These are phyloP conservation scores for Neoarius graeffei DNA, from an alignment of 2,113 vertebrate species.

Conservation along the genomic window DNA sequence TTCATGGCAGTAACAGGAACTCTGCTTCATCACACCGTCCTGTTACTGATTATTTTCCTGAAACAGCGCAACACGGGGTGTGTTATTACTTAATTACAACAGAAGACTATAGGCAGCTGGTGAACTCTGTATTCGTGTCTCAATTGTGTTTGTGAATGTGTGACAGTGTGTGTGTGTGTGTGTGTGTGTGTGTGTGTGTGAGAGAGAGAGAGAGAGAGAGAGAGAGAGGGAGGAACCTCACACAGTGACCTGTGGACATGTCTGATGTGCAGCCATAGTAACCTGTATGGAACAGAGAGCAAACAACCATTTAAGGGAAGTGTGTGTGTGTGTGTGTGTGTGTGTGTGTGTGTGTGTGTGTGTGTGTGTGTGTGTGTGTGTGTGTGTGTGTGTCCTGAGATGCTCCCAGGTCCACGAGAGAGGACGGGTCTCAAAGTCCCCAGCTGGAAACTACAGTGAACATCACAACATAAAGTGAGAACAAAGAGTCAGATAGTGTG, in stretches of 20 bases:
- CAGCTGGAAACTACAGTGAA: background rate
- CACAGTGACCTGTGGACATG: conserved; percentile 40
- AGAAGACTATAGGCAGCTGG: background rate
- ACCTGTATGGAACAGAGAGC: conserved; percentile 30
- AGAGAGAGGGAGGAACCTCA: background rate
- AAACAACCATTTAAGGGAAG: conserved; percentile 36
- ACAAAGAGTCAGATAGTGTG: background rate
- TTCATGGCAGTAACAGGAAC: background rate
- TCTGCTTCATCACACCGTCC: background rate
- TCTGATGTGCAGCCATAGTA: conserved; percentile 45
- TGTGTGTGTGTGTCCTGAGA: conserved; percentile 14
- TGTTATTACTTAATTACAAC: background rate
- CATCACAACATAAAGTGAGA: background rate
- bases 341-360: conserved; percentile 26
- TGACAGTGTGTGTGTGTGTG: conserved; percentile 13
- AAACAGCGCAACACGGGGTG: background rate
- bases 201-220: too few relatives aligned
- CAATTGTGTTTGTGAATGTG: background rate
- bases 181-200: conserved; percentile 25
- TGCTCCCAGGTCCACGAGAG: background rate
- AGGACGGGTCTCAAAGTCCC: conserved; percentile 6
- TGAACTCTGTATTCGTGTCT: background rate
- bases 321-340: conserved; percentile 30
- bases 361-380: conserved; percentile 34
- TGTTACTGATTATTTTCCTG: background rate